These are phyloP conservation scores for Stenurella melanura DNA, from an alignment of 2,888 invertebrate species.

Conservation along the genomic window DNA sequence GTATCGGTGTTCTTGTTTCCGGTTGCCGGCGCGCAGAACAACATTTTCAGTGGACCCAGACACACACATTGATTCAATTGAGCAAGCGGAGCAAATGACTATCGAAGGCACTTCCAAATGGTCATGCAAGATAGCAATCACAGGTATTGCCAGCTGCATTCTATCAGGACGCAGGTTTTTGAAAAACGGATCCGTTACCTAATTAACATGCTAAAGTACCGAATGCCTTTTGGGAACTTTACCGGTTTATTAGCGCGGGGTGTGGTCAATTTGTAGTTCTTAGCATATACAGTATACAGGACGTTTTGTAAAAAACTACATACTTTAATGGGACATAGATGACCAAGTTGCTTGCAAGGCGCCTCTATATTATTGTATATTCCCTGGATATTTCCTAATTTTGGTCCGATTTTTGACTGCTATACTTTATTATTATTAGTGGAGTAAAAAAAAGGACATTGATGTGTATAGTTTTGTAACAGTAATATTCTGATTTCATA, in stretches of 20 bases:
- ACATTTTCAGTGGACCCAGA: slow-evolving; percentile 98
- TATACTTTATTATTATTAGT: no score
- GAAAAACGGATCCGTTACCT: slow-evolving; percentile 36
- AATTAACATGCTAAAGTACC: slow-evolving; percentile 40
- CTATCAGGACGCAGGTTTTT: slow-evolving; percentile 66
- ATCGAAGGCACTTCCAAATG: slow-evolving; percentile 99
- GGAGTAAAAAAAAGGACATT: no score
- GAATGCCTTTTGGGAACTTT: slow-evolving; percentile 31
- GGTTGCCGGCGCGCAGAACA: slow-evolving; percentile 82
- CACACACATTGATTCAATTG: slow-evolving; percentile 97
- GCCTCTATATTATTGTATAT: no score
- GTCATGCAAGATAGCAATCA: slow-evolving; percentile 99
- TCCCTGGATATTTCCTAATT: no score
- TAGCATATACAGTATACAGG: no score
- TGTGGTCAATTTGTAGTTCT: slow-evolving; percentile 12
- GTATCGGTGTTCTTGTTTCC: slow-evolving; percentile 71
- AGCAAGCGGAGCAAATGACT: slow-evolving; percentile 97
- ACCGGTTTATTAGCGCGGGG: slow-evolving; percentile 3
- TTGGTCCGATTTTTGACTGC: no score
- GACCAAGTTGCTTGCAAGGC: no score
- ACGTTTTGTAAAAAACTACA: no score
- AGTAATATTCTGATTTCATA: no score
- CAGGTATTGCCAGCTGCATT: slow-evolving; percentile 85
- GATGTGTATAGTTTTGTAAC: no score
- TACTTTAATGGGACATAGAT: no score